Percentiles rank a stretch among this genome's conserved stretches.
phyloP scores from a whole-genome alignment of 30 jellyfish, hydroid and myxozoan species.

The Euphysa ruthae region DNA sequence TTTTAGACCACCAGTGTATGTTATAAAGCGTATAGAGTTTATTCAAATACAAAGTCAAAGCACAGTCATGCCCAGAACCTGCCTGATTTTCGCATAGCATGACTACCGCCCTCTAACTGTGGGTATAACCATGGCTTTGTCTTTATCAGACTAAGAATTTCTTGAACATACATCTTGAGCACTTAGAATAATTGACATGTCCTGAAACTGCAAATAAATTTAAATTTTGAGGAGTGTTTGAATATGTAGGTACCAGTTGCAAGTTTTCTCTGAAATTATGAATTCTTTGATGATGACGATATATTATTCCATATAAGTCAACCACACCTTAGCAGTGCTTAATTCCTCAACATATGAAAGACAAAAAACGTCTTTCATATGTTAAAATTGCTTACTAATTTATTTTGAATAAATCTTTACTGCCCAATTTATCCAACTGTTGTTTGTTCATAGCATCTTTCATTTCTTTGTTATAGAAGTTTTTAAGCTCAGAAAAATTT shows the following conservation, averaged over 20 bases:
- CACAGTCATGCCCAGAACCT: conserved; percentile 57
- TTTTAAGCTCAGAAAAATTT: too few relatives aligned
- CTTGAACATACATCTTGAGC: conserved; percentile 35
- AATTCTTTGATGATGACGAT: conserved; percentile 32
- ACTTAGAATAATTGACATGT: conserved; percentile 51
- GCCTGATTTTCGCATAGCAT: conserved; percentile 40
- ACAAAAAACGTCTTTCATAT: background rate
- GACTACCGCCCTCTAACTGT: conserved; percentile 45
- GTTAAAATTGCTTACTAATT: background rate
- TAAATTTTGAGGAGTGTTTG: conserved; percentile 31
- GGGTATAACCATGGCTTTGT: conserved; percentile 36
- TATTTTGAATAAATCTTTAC: too few relatives aligned
- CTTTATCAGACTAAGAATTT: conserved; percentile 18
- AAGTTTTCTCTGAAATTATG: conserved; percentile 53
- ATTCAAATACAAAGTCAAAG: too few relatives aligned
- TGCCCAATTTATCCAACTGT: background rate
- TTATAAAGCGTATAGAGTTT: too few relatives aligned
- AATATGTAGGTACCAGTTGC: conserved; percentile 55
- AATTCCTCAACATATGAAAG: conserved; percentile 7
- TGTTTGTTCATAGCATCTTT: conserved; percentile 12
- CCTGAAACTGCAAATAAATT: conserved; percentile 66
- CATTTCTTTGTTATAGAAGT: background rate
- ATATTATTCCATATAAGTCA: conserved; percentile 29
- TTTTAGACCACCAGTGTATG: too few relatives aligned
- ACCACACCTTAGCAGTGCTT: conserved; percentile 54